These are phyloP conservation scores for Hipparchia semele DNA, from an alignment of 2,888 invertebrate genomes.

Conservation along the genomic window DNA sequence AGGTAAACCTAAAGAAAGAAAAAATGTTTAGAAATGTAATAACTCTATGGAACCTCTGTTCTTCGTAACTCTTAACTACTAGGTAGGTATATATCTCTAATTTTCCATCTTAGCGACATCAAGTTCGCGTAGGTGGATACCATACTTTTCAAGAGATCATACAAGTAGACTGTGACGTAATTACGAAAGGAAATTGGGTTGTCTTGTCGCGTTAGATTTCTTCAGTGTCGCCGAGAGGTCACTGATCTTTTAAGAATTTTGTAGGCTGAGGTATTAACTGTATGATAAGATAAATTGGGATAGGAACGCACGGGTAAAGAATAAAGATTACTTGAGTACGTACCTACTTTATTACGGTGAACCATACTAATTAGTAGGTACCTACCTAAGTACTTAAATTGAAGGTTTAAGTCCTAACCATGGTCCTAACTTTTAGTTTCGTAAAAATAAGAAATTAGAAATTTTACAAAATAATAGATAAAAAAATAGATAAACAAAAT, in stretches of 20 bases:
- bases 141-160: constrained; percentile 15
- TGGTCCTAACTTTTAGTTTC: too few relatives aligned
- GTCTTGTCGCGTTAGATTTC: constrained; percentile 59
- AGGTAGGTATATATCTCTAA: constrained; percentile 15
- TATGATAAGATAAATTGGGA: constrained; percentile 5
- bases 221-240: constrained; percentile 40
- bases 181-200: constrained; percentile 76
- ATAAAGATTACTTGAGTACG: neutral
- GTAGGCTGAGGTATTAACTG: constrained; percentile 9
- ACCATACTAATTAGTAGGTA: too few relatives aligned
- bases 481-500: too few relatives aligned
- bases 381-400: too few relatives aligned
- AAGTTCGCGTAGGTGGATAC: constrained; percentile 31
- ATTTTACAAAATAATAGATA: too few relatives aligned
- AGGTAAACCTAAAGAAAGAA: neutral
- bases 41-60: constrained; percentile 8
- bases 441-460: too few relatives aligned
- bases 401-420: too few relatives aligned
- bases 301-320: neutral
- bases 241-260: constrained; percentile 42
- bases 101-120: constrained; percentile 54
- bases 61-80: neutral
- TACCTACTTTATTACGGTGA: too few relatives aligned
- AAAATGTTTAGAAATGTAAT: neutral
- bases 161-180: constrained; percentile 73